Percentiles rank a stretch among this genome's conserved stretches.
phyloP scores from a whole-genome alignment of 2,888 invertebrate species.

The Philonicus albiceps region DNA sequence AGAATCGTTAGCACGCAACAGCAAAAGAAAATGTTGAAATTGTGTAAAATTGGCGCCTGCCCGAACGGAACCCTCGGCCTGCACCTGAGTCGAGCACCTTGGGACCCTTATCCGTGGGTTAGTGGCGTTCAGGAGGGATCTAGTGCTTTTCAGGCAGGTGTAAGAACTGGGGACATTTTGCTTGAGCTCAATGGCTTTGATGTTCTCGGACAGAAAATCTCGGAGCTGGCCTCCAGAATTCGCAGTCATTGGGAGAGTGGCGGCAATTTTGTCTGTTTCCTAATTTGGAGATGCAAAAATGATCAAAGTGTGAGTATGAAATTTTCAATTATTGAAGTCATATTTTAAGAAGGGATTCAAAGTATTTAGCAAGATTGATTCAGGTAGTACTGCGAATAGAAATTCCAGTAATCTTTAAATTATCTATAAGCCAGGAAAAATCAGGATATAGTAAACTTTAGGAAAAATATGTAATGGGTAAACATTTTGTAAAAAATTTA shows the following conservation, averaged over 20 bases:
- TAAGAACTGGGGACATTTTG: constrained; percentile 75
- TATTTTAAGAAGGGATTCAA: not conserved
- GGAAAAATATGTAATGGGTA: too few relatives aligned
- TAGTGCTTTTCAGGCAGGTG: constrained; percentile 70
- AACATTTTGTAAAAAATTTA: too few relatives aligned
- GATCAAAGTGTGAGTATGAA: constrained; percentile 50
- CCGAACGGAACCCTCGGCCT: constrained; percentile 73
- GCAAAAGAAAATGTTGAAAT: constrained; percentile 57
- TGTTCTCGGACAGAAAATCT: constrained; percentile 60
- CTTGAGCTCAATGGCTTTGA: constrained; percentile 66
- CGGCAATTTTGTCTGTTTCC: constrained; percentile 56
- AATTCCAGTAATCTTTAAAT: too few relatives aligned
- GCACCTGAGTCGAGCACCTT: constrained; percentile 76
- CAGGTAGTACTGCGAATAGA: too few relatives aligned
- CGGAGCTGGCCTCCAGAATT: constrained; percentile 58
- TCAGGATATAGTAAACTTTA: too few relatives aligned
- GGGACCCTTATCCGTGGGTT: constrained; percentile 86
- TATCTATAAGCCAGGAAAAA: too few relatives aligned
- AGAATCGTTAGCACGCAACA: constrained; percentile 7
- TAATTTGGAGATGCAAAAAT: constrained; percentile 60
- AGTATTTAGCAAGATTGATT: not conserved
- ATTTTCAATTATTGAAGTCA: not conserved
- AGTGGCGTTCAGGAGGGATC: constrained; percentile 70
- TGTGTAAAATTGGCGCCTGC: constrained; percentile 58
- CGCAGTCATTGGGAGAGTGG: constrained; percentile 59